phyloP scores from a whole-genome alignment of 2,888 invertebrate species.

The Odontocerum albicorne region DNA sequence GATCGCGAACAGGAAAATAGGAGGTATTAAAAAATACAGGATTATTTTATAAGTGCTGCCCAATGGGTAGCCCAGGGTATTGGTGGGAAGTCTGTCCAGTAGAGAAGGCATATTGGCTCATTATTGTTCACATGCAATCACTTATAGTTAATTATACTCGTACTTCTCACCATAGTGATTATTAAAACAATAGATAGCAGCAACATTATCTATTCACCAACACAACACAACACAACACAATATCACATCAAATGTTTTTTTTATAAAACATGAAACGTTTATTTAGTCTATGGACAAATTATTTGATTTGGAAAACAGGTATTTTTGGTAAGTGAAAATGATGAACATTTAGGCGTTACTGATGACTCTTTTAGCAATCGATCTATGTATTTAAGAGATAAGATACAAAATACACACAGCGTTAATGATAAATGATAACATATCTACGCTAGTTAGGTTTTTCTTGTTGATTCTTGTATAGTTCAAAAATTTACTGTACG shows the following conservation, averaged over 20 bases:
- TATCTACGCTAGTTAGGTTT: no score
- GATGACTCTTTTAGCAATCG: background rate
- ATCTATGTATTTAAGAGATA: background rate
- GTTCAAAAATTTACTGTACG: no score
- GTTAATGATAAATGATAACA: background rate
- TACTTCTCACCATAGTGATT: no score
- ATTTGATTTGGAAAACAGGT: background rate
- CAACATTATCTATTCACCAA: no score
- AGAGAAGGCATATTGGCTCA: slow-evolving; percentile 21
- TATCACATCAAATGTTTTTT: background rate
- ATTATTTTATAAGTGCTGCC: slow-evolving; percentile 24
- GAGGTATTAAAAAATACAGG: slow-evolving; percentile 51
- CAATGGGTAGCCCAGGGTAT: slow-evolving; percentile 31
- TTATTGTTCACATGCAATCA: background rate
- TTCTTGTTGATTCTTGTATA: no score
- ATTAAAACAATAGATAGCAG: no score
- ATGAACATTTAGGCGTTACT: background rate
- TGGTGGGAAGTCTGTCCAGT: slow-evolving; percentile 23
- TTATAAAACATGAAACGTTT: no score
- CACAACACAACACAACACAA: no score
- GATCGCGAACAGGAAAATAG: slow-evolving; percentile 59
- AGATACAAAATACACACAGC: background rate
- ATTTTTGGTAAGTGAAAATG: background rate
- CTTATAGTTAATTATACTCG: background rate
- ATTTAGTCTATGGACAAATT: background rate